These are phyloP conservation scores for Cheiracanthium punctorium DNA, from an alignment of 2,888 invertebrate genomes.

Conservation along the genomic window DNA sequence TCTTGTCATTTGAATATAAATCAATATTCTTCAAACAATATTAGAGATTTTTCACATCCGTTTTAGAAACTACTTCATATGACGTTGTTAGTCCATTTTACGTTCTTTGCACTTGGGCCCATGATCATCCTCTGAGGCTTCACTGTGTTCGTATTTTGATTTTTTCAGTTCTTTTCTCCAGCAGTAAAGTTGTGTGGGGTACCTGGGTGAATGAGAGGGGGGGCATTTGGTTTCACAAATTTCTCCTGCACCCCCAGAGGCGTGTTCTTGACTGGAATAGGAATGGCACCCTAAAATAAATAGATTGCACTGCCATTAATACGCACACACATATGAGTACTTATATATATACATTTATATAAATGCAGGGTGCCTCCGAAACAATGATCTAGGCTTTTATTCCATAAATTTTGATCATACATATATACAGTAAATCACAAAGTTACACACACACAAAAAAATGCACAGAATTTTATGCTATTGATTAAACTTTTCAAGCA, in stretches of 20 bases:
- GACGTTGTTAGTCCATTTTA: slow-evolving; percentile 21
- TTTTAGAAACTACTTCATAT: neutral
- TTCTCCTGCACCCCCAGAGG: slow-evolving; percentile 32
- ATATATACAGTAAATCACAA: too few species aligned
- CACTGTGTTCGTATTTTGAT: slow-evolving; percentile 3
- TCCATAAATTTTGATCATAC: too few species aligned
- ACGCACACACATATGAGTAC: neutral
- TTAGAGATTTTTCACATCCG: too few species aligned
- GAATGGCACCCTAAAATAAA: slow-evolving; percentile 47
- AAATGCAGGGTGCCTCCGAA: too few species aligned
- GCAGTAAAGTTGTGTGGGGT: slow-evolving; percentile 23
- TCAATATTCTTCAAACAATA: too few species aligned
- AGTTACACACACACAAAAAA: too few species aligned
- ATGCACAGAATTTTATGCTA: too few species aligned
- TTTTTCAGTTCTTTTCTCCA: slow-evolving; percentile 57
- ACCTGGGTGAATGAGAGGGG: slow-evolving; percentile 50
- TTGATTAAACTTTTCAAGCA: too few species aligned
- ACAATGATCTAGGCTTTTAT: too few species aligned
- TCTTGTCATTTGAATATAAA: neutral
- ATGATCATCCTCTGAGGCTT: neutral
- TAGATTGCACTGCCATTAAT: neutral
- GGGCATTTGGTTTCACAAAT: slow-evolving; percentile 56
- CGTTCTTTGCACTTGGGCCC: slow-evolving; percentile 9
- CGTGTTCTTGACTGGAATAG: slow-evolving; percentile 54
- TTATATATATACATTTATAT: too few species aligned